Conservation (phyloP, 1,140 invertebrate species). For the Callitettix versicolor region DNA sequence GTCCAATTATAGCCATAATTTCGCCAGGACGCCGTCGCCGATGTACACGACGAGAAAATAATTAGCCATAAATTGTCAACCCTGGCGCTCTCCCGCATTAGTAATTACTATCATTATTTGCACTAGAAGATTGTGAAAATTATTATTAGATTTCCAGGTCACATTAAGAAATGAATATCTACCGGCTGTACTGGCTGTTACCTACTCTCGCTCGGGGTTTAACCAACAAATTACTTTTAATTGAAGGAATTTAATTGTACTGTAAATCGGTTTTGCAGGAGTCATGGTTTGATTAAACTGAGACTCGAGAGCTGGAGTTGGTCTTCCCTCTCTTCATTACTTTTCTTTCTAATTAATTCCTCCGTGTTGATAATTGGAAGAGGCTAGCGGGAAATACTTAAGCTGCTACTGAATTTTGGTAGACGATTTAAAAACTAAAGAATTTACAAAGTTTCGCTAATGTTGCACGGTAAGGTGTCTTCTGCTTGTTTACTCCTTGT, state of each 20-base stretch:
- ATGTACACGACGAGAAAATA: slow-evolving; percentile 8
- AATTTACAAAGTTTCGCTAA: no score
- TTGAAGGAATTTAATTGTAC: slow-evolving; percentile 1
- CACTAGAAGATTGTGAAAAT: slow-evolving; percentile 9
- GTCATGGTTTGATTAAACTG: not conserved
- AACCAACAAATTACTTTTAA: slow-evolving; percentile 5
- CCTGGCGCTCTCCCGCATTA: not conserved
- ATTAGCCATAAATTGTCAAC: slow-evolving; percentile 15
- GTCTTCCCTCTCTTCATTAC: no score
- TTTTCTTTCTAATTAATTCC: no score
- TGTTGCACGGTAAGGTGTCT: no score
- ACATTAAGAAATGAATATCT: not conserved
- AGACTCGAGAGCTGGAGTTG: no score
- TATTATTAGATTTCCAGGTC: slow-evolving; percentile 5
- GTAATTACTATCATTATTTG: slow-evolving; percentile 12
- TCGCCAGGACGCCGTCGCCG: slow-evolving; percentile 1
- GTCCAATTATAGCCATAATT: slow-evolving; percentile 11
- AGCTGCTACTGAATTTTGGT: no score
- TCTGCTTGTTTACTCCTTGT: no score
- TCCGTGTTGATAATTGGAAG: no score
- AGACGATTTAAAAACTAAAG: no score
- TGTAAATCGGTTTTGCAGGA: not conserved
- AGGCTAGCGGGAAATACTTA: no score
- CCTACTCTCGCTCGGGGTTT: not conserved
- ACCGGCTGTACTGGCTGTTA: no score